Evolutionary conservation across 1,140 invertebrate genomes (phyloP).

Genomic region (Drosophila sechellia): DNA sequence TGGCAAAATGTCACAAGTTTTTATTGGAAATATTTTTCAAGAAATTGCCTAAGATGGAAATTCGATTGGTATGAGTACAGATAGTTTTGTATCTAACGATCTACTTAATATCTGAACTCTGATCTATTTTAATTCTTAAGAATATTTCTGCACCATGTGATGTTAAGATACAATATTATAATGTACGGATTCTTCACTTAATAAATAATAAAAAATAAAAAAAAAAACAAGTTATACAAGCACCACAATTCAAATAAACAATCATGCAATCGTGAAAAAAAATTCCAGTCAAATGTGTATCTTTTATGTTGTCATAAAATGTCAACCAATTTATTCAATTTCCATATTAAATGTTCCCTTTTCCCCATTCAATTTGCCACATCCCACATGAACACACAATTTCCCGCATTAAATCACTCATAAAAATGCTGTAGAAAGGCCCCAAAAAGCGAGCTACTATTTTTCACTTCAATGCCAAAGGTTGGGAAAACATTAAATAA

Average conservation of each 20-base stretch:
- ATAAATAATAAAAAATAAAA: no score
- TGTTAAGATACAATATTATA: no score
- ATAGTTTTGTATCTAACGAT: not conserved
- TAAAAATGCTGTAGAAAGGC: conserved; percentile 6
- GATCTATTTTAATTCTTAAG: not conserved
- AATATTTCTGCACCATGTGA: no score
- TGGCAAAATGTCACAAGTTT: conserved; percentile 34
- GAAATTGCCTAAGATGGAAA: not conserved
- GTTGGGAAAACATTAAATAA: conserved; percentile 45
- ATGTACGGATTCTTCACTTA: no score
- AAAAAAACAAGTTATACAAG: no score
- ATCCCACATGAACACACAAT: conserved; percentile 14
- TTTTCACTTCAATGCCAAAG: conserved; percentile 28
- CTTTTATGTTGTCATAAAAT: conserved; percentile 21
- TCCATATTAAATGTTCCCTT: conserved; percentile 18
- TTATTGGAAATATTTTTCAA: conserved; percentile 5
- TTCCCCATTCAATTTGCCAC: conserved; percentile 12
- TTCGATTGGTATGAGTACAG: not conserved
- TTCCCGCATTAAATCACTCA: conserved; percentile 26
- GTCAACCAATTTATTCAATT: conserved; percentile 15
- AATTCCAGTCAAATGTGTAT: not conserved
- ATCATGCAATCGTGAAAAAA: not conserved
- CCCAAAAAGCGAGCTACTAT: conserved; percentile 4
- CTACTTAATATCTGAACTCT: no score
- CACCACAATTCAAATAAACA: not conserved